Percentiles rank a stretch among this genome's conserved stretches.
These are phyloP conservation scores for Ptychoptera contaminata DNA, from an alignment of 2,888 invertebrate species.

Conservation along the genomic window DNA sequence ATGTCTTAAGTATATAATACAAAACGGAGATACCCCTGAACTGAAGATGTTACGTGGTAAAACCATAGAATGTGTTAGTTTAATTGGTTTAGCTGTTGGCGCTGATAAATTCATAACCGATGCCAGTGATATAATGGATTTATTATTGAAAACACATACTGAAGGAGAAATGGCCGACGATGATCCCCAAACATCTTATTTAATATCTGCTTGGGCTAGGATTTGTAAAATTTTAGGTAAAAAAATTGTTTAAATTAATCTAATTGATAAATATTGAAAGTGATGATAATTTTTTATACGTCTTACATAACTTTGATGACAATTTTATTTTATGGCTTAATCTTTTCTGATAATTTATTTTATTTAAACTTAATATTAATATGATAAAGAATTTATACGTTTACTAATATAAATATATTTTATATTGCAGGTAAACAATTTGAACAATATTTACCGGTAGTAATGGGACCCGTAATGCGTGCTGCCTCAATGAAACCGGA, in stretches of 20 bases:
- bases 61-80: slow-evolving; percentile 96
- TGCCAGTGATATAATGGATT: slow-evolving; percentile 91
- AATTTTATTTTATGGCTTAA: no score
- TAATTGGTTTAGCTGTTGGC: slow-evolving; percentile 83
- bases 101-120: slow-evolving; percentile 75
- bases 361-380: no score
- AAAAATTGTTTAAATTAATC: no score
- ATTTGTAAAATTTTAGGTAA: slow-evolving; percentile 78
- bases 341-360: neutral
- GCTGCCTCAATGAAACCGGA: slow-evolving; percentile 83
- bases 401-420: slow-evolving; percentile 16
- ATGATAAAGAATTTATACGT: no score
- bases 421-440: slow-evolving; percentile 48
- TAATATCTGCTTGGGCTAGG: slow-evolving; percentile 98
- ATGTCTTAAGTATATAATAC: slow-evolving; percentile 91
- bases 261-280: no score
- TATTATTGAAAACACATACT: slow-evolving; percentile 78
- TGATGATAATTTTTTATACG: no score
- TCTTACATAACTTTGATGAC: no score
- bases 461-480: slow-evolving; percentile 79
- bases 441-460: slow-evolving; percentile 74
- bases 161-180: slow-evolving; percentile 79
- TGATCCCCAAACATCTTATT: slow-evolving; percentile 92
- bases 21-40: slow-evolving; percentile 78
- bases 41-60: slow-evolving; percentile 87